A percentile compares a stretch with the other conserved stretches of the same genome.
Evolutionary conservation across 2,113 vertebrate species (phyloP).

Genomic region (Syngnathus floridae): DNA sequence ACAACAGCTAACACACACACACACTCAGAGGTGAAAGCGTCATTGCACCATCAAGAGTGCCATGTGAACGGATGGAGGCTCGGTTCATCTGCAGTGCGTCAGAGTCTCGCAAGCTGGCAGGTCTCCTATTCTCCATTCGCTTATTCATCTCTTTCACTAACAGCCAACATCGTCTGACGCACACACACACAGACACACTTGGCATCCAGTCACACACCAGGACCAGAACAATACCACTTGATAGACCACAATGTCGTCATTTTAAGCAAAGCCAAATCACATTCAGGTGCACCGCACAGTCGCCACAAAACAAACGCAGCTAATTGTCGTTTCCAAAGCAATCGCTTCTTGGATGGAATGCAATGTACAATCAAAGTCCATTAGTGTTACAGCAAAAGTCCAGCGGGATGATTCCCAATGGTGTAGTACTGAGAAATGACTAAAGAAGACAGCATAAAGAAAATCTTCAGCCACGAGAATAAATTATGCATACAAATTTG

Average conservation of each 20-base stretch:
- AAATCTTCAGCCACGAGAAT: conserved; percentile 52
- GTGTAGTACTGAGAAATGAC: conserved; percentile 23
- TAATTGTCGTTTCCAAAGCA: conserved; percentile 25
- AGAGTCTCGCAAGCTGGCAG: conserved; percentile 56
- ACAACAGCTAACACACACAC: neutral
- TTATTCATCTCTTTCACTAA: conserved; percentile 60
- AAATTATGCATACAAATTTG: conserved; percentile 65
- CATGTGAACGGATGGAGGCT: conserved; percentile 54
- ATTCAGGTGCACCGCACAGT: conserved; percentile 13
- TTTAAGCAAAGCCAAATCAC: conserved; percentile 39
- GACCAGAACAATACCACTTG: conserved; percentile 26
- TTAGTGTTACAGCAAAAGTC: conserved; percentile 29
- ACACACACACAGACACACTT: conserved; percentile 12
- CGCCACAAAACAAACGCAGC: conserved; percentile 26
- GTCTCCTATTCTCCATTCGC: conserved; percentile 50
- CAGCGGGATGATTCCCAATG: conserved; percentile 29
- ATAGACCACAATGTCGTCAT: conserved; percentile 32
- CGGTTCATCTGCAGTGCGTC: conserved; percentile 66
- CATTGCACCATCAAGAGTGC: conserved; percentile 22
- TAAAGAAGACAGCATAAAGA: conserved; percentile 43
- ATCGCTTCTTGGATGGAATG: conserved; percentile 11
- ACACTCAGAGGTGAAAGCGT: conserved; percentile 18
- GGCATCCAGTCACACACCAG: conserved; percentile 12
- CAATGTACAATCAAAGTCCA: conserved; percentile 35
- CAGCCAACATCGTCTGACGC: conserved; percentile 39